These are phyloP conservation scores for Scaptomyza parva DNA, from an alignment of 2,888 invertebrate genomes.

Conservation along the genomic window DNA sequence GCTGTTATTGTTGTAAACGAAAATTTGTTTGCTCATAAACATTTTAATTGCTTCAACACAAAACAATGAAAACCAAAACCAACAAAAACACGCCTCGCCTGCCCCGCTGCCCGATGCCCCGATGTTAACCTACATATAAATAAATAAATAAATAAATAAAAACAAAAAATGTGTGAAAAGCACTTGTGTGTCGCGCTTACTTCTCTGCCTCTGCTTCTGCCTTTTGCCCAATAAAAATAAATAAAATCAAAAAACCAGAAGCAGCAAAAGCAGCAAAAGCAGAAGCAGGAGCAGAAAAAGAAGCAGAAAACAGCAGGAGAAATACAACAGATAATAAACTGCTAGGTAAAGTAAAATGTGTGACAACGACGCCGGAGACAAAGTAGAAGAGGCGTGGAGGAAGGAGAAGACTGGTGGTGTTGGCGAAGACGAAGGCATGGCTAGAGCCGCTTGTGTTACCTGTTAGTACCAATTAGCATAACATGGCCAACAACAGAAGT, in stretches of 20 bases:
- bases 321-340: too few relatives aligned
- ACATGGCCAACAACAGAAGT: background rate
- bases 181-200: constrained; percentile 16
- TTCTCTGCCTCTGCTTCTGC: too few relatives aligned
- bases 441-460: background rate
- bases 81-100: constrained; percentile 28
- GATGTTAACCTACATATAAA: constrained; percentile 17
- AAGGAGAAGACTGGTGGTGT: too few relatives aligned
- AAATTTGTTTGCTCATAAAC: constrained; percentile 79
- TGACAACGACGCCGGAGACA: background rate
- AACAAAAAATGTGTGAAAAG: constrained; percentile 68
- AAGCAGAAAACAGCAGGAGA: constrained; percentile 33
- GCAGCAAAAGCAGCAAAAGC: constrained; percentile 18
- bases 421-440: too few relatives aligned
- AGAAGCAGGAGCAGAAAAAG: constrained; percentile 14
- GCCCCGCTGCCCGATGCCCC: too few relatives aligned
- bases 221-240: constrained; percentile 72
- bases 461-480: constrained; percentile 19
- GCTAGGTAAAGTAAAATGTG: constrained; percentile 9
- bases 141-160: constrained; percentile 16
- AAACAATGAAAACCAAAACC: constrained; percentile 61
- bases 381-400: too few relatives aligned
- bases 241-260: constrained; percentile 58
- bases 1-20: constrained; percentile 69
- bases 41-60: constrained; percentile 75